A percentile compares a stretch with the other conserved stretches of the same genome.
phyloP scores from a whole-genome alignment of 1,140 invertebrate genomes.

The Chrysomallon squamiferum region DNA sequence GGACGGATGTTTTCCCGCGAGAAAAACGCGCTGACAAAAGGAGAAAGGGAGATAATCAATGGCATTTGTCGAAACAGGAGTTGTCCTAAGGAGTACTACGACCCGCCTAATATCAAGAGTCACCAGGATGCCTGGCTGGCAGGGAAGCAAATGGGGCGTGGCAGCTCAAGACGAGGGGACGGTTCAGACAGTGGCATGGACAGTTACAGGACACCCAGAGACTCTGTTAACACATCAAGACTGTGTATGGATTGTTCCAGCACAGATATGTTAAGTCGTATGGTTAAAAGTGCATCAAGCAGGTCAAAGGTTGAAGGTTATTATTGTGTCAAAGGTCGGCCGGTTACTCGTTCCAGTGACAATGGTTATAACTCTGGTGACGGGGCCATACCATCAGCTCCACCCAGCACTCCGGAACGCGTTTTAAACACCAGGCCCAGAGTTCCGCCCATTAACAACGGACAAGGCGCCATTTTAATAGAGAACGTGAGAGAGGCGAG shows the following conservation, averaged over 20 bases:
- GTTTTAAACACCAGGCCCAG: background rate
- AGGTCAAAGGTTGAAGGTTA: background rate
- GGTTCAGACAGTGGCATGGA: slow-evolving; percentile 11
- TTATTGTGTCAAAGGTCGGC: background rate
- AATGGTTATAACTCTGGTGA: background rate
- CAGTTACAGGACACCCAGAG: slow-evolving; percentile 18
- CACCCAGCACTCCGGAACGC: slow-evolving; percentile 25
- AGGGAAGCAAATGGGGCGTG: slow-evolving; percentile 18
- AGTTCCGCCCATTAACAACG: background rate
- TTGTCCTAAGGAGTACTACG: slow-evolving; percentile 26
- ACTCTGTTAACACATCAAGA: slow-evolving; percentile 20
- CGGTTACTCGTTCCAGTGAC: background rate
- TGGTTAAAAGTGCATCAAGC: background rate
- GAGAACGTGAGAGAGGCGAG: slow-evolving; percentile 1
- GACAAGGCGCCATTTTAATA: background rate
- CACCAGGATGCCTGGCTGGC: slow-evolving; percentile 54
- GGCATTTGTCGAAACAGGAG: slow-evolving; percentile 54
- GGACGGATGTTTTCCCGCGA: slow-evolving; percentile 52
- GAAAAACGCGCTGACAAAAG: slow-evolving; percentile 52
- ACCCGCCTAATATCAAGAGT: slow-evolving; percentile 30
- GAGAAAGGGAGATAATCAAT: slow-evolving; percentile 54
- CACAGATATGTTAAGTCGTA: background rate
- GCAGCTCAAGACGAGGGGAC: slow-evolving; percentile 10
- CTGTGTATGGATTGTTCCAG: slow-evolving; percentile 1
- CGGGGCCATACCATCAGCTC: slow-evolving; percentile 13